Conservation (phyloP, 2,888 invertebrate genomes). For the Acleris emargana region DNA sequence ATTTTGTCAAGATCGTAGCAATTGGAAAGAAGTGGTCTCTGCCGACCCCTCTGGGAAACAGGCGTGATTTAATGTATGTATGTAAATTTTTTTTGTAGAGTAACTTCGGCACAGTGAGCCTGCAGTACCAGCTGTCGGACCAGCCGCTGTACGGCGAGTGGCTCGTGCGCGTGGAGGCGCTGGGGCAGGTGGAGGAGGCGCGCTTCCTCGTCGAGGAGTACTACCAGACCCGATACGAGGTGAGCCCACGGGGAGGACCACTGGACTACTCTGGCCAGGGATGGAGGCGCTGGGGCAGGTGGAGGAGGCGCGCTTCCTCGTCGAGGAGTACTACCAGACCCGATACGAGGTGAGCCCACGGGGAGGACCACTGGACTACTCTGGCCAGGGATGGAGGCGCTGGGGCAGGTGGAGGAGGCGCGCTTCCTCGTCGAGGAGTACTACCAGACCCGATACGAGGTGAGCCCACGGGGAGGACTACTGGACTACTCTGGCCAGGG, state of each 20-base stretch:
- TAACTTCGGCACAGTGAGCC: slow-evolving; percentile 96
- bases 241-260: too few relatives aligned
- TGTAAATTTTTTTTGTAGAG: slow-evolving; percentile 84
- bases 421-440: slow-evolving; percentile 96
- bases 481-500: too few relatives aligned
- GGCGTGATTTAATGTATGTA: too few relatives aligned
- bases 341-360: slow-evolving; percentile 93
- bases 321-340: slow-evolving; percentile 98
- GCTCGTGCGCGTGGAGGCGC: slow-evolving; percentile 94
- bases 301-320: slow-evolving; percentile 93
- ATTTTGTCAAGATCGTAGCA: too few relatives aligned
- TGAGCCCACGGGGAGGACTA: too few relatives aligned
- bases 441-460: slow-evolving; percentile 96
- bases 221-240: slow-evolving; percentile 96
- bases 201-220: slow-evolving; percentile 96
- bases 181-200: slow-evolving; percentile 94
- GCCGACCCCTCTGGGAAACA: too few relatives aligned
- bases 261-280: too few relatives aligned
- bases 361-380: too few relatives aligned
- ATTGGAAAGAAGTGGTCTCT: too few relatives aligned
- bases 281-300: slow-evolving; percentile 94
- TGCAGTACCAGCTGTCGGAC: slow-evolving; percentile 94
- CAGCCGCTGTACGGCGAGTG: slow-evolving; percentile 97
- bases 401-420: slow-evolving; percentile 94
- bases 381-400: too few relatives aligned